These are phyloP conservation scores for Coturnix japonica DNA, from an alignment of 2,113 vertebrate genomes.

Conservation along the genomic window DNA sequence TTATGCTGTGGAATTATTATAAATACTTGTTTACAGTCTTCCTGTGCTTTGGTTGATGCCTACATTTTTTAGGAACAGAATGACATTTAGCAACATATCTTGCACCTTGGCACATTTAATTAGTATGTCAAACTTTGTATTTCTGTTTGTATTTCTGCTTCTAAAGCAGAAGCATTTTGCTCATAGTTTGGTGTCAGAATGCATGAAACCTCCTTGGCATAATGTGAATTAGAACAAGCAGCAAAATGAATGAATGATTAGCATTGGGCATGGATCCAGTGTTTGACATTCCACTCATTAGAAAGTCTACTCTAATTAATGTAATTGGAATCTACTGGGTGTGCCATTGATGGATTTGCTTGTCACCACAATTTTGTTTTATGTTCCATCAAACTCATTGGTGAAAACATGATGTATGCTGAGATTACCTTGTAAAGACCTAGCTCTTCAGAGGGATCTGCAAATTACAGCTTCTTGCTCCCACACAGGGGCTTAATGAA, in stretches of 20 bases:
- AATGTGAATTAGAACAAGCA: conserved; percentile 71
- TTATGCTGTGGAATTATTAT: neutral
- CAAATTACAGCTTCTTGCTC: conserved; percentile 44
- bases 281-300: conserved; percentile 76
- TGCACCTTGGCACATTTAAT: conserved; percentile 44
- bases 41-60: neutral
- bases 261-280: conserved; percentile 74
- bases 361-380: conserved; percentile 72
- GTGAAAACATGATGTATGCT: conserved; percentile 72
- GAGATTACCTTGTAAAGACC: conserved; percentile 63
- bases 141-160: conserved; percentile 34
- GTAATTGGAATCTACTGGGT: conserved; percentile 77
- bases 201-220: conserved; percentile 64
- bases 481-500: neutral
- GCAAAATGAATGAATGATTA: conserved; percentile 76
- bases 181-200: conserved; percentile 68
- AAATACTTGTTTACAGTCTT: neutral
- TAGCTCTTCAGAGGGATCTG: conserved; percentile 55
- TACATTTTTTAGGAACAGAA: conserved; percentile 20
- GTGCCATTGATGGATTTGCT: conserved; percentile 77
- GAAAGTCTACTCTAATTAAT: conserved; percentile 76
- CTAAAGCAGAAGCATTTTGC: conserved; percentile 55
- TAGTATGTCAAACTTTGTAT: conserved; percentile 36
- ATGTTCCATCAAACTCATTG: conserved; percentile 73
- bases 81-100: conserved; percentile 29